Conservation (phyloP, 2,888 invertebrate species). For the Drepanosiphum platanoidis region DNA sequence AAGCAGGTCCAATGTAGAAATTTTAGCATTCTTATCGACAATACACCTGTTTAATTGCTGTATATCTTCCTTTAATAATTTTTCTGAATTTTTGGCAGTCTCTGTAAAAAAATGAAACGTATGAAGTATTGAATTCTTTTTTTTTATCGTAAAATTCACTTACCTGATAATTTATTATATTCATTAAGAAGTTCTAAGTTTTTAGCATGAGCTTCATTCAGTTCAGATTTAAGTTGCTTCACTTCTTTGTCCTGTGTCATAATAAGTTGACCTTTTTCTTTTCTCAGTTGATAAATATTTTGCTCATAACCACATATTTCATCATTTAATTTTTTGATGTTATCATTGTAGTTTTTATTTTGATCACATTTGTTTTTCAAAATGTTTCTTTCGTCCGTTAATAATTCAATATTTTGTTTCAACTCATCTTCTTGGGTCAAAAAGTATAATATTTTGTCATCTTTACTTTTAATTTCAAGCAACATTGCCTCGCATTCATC, state of each 20-base stretch:
- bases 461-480: conserved; percentile 42
- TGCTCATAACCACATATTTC: conserved; percentile 47
- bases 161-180: conserved; percentile 42
- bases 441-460: conserved; percentile 17
- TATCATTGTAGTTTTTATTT: conserved; percentile 26
- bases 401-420: conserved; percentile 15
- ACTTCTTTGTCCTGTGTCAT: conserved; percentile 50
- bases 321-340: conserved; percentile 56
- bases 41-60: conserved; percentile 57
- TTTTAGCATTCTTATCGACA: conserved; percentile 57
- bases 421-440: conserved; percentile 17
- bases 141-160: not conserved
- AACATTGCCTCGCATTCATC: conserved; percentile 54
- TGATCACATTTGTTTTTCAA: conserved; percentile 41
- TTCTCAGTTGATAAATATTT: conserved; percentile 52
- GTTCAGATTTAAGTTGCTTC: conserved; percentile 34
- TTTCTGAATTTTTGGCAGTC: conserved; percentile 44
- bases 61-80: conserved; percentile 57
- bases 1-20: conserved; percentile 48
- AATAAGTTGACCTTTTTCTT: conserved; percentile 53
- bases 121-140: not conserved
- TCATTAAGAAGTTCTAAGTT: conserved; percentile 38
- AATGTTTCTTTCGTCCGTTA: conserved; percentile 49
- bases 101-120: conserved; percentile 15
- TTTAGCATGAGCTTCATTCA: conserved; percentile 22